phyloP scores from a whole-genome alignment of 2,888 invertebrate species.

The Cephonodes hylas region DNA sequence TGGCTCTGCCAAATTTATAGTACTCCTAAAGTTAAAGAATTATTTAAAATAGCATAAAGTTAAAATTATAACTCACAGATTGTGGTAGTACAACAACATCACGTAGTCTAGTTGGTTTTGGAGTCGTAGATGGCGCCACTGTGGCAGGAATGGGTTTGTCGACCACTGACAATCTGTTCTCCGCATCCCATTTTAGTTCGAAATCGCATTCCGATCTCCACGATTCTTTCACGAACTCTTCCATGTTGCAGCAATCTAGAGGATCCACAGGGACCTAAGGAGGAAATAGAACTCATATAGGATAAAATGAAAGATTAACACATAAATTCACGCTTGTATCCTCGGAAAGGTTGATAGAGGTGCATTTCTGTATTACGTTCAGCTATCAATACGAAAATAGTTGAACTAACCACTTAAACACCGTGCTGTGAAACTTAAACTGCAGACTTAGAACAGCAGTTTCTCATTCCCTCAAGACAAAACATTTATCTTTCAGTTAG shows the following conservation, averaged over 20 bases:
- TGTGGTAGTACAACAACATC: conserved; percentile 60
- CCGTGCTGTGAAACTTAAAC: neutral
- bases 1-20: no score
- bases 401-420: no score
- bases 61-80: conserved; percentile 55
- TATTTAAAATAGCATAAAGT: no score
- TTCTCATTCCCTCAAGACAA: no score
- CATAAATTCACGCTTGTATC: no score
- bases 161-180: conserved; percentile 43
- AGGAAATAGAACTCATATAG: neutral
- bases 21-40: no score
- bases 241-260: conserved; percentile 64
- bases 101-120: conserved; percentile 25
- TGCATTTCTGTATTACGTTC: no score
- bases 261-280: conserved; percentile 38
- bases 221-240: conserved; percentile 49
- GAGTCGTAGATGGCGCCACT: conserved; percentile 27
- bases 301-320: neutral
- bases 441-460: no score
- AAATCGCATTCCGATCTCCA: conserved; percentile 61
- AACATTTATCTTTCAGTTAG: no score
- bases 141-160: conserved; percentile 28
- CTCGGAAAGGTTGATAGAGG: no score
- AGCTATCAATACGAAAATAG: no score
- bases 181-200: conserved; percentile 45